Base-by-base conservation (phyloP, 2,888 invertebrate species). In the Anoncus sp. region DNA sequence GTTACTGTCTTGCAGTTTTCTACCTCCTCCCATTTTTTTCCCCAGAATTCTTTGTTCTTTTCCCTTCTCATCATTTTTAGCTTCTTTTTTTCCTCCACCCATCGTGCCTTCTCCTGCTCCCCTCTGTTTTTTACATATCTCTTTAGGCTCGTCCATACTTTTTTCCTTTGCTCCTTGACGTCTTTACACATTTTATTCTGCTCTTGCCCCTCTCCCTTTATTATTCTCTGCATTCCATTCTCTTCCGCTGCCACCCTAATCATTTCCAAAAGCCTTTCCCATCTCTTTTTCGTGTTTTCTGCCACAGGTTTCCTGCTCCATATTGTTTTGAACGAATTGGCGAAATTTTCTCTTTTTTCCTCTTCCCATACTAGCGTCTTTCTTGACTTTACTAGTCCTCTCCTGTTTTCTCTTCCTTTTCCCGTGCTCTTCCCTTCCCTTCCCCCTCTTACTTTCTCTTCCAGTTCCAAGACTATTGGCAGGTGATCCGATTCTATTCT, bases 401-500 rank as follows among this genome's bases (percentile, higher is more conserved):
- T 3, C 14, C 18, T 14, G 14, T 14, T 27, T 53, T 14, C n/a
- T 14, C 14, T 4, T 49, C 10, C 10, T 2, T 38, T 10, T 38
- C 38, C 5, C 5, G 2, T n/a, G n/a, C 10, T 38, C 38, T 38
- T 10, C 7, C 40, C 40, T 40, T 14, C 7, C n/a, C 40, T 4
- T 12, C n/a, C 12, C 40, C 40, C 3, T 31, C n/a, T n/a, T n/a
- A n/a, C n/a, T n/a, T n/a, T n/a, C n/a, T n/a, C n/a, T n/a, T n/a
- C n/a, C n/a, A n/a, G n/a, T n/a, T n/a, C n/a, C n/a, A 49, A 35
- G 1, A 49, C 5, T 14, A 63, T 5, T 16, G 72, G 72, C 6
- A 72, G 49, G 18, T 72, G 63, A 12, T 72, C 65, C 1, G 72
- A 72, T 24, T 72, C 65, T 24, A 49, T 65, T 24, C 65, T 35